phyloP scores from a whole-genome alignment of 2,888 invertebrate species.

The Watsonalla cultraria region DNA sequence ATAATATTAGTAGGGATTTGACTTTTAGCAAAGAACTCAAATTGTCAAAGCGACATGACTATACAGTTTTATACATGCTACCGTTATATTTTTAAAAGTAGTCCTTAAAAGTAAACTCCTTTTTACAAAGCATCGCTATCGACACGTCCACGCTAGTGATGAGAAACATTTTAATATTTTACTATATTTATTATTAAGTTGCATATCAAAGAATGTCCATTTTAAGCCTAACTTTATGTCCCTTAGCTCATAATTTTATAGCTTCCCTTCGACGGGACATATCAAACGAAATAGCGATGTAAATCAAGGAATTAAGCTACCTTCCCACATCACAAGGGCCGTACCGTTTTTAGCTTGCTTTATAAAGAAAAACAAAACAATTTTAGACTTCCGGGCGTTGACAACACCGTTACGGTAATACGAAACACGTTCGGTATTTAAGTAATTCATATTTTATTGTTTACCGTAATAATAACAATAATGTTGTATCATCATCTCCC shows the following conservation, averaged over 20 bases:
- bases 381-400: constrained; percentile 42
- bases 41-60: too few relatives aligned
- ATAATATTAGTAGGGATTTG: too few relatives aligned
- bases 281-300: constrained; percentile 32
- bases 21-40: too few relatives aligned
- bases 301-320: constrained; percentile 54
- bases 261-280: constrained; percentile 30
- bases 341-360: constrained; percentile 32
- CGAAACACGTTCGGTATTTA: constrained; percentile 34
- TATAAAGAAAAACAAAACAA: constrained; percentile 42
- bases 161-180: too few relatives aligned
- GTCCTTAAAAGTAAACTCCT: too few relatives aligned
- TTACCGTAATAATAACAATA: too few relatives aligned
- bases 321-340: constrained; percentile 42
- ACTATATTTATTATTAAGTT: neutral
- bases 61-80: too few relatives aligned
- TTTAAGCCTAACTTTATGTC: constrained; percentile 8
- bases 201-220: constrained; percentile 8
- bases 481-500: too few relatives aligned
- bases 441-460: constrained; percentile 6
- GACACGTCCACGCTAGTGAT: too few relatives aligned
- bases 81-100: too few relatives aligned
- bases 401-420: constrained; percentile 29
- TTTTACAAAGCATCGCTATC: too few relatives aligned
- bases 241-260: constrained; percentile 25